Conservation (phyloP, 2,888 invertebrate species). For the Eudasyphora cyanicolor region DNA sequence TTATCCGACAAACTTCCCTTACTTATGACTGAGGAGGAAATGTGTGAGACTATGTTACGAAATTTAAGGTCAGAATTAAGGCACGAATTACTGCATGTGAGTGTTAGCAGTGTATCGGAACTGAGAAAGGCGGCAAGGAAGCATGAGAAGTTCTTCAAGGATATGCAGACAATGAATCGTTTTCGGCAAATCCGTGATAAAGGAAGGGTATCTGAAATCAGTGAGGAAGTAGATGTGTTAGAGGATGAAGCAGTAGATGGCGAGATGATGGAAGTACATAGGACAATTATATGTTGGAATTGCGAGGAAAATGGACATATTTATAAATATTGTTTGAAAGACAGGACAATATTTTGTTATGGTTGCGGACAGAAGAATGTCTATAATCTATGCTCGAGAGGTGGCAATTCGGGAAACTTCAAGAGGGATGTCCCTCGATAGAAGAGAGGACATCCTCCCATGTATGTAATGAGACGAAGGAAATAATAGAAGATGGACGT, state of each 20-base stretch:
- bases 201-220: not conserved
- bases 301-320: conserved; percentile 17
- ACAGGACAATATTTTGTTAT: not conserved
- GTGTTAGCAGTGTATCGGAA: not conserved
- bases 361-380: conserved; percentile 10
- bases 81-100: conserved; percentile 16
- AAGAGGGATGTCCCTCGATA: too few species aligned
- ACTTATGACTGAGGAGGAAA: conserved; percentile 16
- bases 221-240: not conserved
- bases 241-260: too few species aligned
- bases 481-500: too few species aligned
- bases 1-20: not conserved
- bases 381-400: not conserved
- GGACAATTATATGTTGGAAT: too few species aligned
- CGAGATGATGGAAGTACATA: too few species aligned
- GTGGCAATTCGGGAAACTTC: too few species aligned
- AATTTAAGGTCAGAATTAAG: conserved; percentile 40
- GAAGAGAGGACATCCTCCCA: not conserved
- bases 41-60: conserved; percentile 19
- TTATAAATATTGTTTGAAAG: not conserved
- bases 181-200: not conserved
- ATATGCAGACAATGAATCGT: too few species aligned
- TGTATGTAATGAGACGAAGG: too few species aligned
- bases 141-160: too few species aligned
- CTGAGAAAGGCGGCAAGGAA: not conserved